These are phyloP conservation scores for Rhinolophus ferrumequinum DNA, from an alignment of 2,113 vertebrate species.

Conservation along the genomic window DNA sequence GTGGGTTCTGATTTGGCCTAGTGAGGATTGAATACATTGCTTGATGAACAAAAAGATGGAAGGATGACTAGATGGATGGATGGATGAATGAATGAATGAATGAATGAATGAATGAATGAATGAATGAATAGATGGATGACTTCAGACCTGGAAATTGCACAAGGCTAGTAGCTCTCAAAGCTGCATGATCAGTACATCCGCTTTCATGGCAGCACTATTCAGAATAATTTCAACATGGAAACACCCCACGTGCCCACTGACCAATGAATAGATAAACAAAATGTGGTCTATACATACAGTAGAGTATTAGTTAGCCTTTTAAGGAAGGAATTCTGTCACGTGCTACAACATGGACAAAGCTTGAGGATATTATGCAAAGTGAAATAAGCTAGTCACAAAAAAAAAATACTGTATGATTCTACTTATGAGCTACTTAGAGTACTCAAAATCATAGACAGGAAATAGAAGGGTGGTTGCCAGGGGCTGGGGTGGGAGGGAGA, in stretches of 20 bases:
- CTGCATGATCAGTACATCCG: no score
- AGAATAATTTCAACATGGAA: neutral
- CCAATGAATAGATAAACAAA: neutral
- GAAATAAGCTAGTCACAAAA: neutral
- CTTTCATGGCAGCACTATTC: neutral
- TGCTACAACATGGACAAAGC: no score
- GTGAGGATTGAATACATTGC: neutral
- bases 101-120: neutral
- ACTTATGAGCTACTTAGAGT: neutral
- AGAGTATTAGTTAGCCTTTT: neutral
- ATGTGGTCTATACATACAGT: neutral
- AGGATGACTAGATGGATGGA: neutral
- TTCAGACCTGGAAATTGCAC: neutral
- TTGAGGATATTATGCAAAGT: neutral
- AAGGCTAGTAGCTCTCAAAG: neutral
- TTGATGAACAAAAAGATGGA: neutral
- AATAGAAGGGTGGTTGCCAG: no score
- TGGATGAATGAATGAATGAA: neutral
- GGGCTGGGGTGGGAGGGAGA: neutral
- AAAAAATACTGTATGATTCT: neutral
- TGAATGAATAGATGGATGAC: neutral
- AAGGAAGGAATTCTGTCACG: neutral
- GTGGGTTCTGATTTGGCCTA: neutral
- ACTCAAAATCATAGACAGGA: neutral
- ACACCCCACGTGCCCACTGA: no score